Evolutionary conservation across 2,888 invertebrate species (phyloP).

Genomic region (Eupithecia vulgata): DNA sequence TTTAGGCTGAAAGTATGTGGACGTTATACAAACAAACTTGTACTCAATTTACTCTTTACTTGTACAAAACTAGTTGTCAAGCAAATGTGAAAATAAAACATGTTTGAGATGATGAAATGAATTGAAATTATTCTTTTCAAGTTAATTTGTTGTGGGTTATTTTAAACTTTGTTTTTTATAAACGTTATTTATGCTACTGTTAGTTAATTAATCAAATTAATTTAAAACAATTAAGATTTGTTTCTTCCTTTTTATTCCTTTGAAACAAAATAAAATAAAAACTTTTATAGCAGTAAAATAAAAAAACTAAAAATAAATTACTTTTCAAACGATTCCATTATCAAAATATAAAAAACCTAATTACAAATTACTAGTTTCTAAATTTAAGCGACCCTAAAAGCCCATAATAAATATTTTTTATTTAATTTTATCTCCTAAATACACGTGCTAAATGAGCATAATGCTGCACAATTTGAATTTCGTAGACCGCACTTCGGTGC

Average conservation of each 20-base stretch:
- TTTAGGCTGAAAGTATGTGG: slow-evolving; percentile 24
- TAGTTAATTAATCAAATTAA: too few species aligned
- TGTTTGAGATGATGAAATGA: not conserved
- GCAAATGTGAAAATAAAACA: not conserved
- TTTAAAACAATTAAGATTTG: not conserved
- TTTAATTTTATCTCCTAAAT: slow-evolving; percentile 54
- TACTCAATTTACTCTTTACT: slow-evolving; percentile 16
- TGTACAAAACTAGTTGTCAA: not conserved
- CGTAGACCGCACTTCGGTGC: slow-evolving; percentile 50
- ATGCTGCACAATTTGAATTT: slow-evolving; percentile 60
- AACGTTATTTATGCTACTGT: too few species aligned
- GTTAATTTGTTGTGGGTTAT: too few species aligned
- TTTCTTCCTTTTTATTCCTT: not conserved
- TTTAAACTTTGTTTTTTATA: too few species aligned
- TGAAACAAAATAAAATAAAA: not conserved
- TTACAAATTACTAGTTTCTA: not conserved
- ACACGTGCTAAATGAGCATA: slow-evolving; percentile 66
- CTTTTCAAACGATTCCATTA: not conserved
- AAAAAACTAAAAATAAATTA: not conserved
- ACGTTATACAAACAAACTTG: slow-evolving; percentile 12
- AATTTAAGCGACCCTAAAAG: slow-evolving; percentile 40
- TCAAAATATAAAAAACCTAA: too few species aligned
- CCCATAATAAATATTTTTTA: slow-evolving; percentile 49
- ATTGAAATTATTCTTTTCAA: not conserved
- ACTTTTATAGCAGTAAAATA: not conserved